Evolutionary conservation across 2,888 invertebrate species (phyloP), one percentile per base, ranked within the genome.

Genomic region (Campoplex nolae): DNA sequence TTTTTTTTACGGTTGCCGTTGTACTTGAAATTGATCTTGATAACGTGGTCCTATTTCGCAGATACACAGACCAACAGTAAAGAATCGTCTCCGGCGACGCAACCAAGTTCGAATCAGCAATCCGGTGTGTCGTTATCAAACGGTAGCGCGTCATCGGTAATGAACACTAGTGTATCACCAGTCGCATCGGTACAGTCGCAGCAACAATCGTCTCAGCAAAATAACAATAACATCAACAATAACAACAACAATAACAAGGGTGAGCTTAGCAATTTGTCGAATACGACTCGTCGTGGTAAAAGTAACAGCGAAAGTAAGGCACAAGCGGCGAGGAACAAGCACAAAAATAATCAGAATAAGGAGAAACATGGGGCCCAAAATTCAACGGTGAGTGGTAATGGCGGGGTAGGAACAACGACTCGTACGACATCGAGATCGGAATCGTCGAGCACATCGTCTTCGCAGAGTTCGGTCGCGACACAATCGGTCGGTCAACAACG

Each of bases 311-410:
- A 94, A 89, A 94, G 93, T 84, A 94, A 94, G 87, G 95, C 94
- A 88, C 95, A 96, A 94, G 94, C 95, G 88, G 95, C 95, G 92
- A 93, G 95, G 89, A 95, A 95, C 90, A 95, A 95, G 92, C 95
- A 95, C 92, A 95, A 95, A 94, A 95, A 94, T 89, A 94, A 93
- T 87, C 93, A 94, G 88, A 95, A 95, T 85, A 95, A 94, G 89
- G 94, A 94, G 54, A 94, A 94, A 84, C 94, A 93, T 76, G 89
- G 89, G 13, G 87, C 80, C 32, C 77, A 83, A 79, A 74, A 84
- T 76, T 75, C 71, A 67, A 56, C 77, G 45, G 65, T 74, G 7
- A 76, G 84, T 93, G 90, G 80, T 92, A 92, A 80, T 92, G 92
- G 51, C 93, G 91, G 90, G 91, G 94, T 71, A 94, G 95, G 56